Evolutionary conservation across 2,113 vertebrate genomes (phyloP).

Genomic region (Petromus typicus): DNA sequence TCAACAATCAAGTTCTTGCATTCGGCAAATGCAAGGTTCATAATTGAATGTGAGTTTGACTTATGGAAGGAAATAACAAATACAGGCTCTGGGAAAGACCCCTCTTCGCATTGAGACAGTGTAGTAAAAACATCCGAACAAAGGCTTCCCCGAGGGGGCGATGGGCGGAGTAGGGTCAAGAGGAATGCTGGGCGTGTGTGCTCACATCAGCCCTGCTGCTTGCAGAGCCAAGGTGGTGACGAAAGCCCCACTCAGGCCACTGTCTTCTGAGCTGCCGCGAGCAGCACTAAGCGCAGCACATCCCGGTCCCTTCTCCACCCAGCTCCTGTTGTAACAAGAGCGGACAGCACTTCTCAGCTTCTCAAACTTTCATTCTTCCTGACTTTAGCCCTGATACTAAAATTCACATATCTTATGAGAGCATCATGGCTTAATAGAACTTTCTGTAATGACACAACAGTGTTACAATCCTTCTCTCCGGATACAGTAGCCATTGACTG

Average conservation of each 20-base stretch:
- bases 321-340: not conserved
- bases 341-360: not conserved
- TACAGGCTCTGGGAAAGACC: constrained; percentile 58
- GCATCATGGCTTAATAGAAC: not conserved
- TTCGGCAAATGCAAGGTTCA: constrained; percentile 69
- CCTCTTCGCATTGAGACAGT: constrained; percentile 64
- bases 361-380: not conserved
- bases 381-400: not conserved
- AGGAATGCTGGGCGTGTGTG: not conserved
- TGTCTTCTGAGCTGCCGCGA: not conserved
- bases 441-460: not conserved
- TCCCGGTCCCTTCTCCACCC: not conserved
- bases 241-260: not conserved
- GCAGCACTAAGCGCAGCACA: too few relatives aligned
- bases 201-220: not conserved
- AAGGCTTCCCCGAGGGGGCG: constrained; percentile 56
- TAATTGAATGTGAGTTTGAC: constrained; percentile 78
- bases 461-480: not conserved
- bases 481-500: too few relatives aligned
- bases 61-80: constrained; percentile 67
- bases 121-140: constrained; percentile 62
- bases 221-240: not conserved
- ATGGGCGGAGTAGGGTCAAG: constrained; percentile 12
- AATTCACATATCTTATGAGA: not conserved
- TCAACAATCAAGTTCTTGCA: constrained; percentile 54